These are phyloP conservation scores for Corydoras maculifer DNA, from an alignment of 2,113 vertebrate genomes.

Conservation along the genomic window DNA sequence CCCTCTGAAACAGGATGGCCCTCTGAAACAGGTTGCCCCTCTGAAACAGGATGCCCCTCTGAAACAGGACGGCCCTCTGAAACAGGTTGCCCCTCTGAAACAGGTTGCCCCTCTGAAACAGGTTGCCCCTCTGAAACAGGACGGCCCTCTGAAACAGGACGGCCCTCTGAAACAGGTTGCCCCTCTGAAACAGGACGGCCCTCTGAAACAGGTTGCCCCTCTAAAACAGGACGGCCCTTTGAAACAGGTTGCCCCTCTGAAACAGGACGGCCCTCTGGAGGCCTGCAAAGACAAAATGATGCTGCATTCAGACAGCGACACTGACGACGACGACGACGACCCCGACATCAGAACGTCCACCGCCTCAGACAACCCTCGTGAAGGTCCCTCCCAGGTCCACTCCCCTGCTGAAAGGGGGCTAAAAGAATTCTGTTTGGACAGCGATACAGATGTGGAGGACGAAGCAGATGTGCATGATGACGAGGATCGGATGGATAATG, in stretches of 20 bases:
- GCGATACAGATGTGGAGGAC: slow-evolving; percentile 58
- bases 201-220: no score
- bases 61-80: background rate
- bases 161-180: no score
- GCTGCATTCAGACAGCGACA: slow-evolving; percentile 9
- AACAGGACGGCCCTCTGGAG: background rate
- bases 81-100: no score
- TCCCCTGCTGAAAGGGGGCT: background rate
- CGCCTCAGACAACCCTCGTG: background rate
- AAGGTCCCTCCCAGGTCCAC: background rate
- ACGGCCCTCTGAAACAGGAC: no score
- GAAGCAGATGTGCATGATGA: slow-evolving; percentile 24
- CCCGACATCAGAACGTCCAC: background rate
- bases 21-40: no score
- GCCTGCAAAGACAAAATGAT: background rate
- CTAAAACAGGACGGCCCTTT: no score
- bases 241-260: background rate
- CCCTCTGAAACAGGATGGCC: no score
- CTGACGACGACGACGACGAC: slow-evolving; percentile 7
- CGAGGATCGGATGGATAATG: background rate
- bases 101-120: no score
- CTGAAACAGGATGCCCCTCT: background rate
- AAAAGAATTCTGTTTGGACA: slow-evolving; percentile 51
- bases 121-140: no score
- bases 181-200: no score